Percentiles rank a stretch among this genome's conserved stretches.
These are phyloP conservation scores for Jaculus jaculus DNA, from an alignment of 2,113 vertebrate species.

Conservation along the genomic window DNA sequence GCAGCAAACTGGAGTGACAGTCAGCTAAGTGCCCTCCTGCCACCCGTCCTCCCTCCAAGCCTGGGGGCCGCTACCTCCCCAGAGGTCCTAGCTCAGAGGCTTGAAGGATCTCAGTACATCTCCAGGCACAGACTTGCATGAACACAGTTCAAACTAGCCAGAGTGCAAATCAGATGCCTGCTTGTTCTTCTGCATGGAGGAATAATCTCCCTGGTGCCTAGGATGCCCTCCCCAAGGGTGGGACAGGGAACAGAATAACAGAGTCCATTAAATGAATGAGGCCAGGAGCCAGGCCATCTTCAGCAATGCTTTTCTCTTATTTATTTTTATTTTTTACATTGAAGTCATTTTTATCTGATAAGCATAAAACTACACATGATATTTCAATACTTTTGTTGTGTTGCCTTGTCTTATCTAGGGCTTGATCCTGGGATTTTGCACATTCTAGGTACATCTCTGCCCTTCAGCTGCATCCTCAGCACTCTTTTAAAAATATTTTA, in stretches of 20 bases:
- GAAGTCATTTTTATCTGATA: not conserved
- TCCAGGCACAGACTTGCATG: not conserved
- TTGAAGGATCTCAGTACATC: not conserved
- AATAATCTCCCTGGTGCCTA: not conserved
- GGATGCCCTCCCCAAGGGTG: not conserved
- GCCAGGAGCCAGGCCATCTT: not conserved
- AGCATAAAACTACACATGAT: not conserved
- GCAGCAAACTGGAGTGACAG: not conserved
- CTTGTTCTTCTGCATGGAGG: not conserved
- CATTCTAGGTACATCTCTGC: not conserved
- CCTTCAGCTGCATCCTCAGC: too few species aligned
- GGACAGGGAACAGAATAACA: not conserved
- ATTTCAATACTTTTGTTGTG: too few species aligned
- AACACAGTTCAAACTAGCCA: not conserved
- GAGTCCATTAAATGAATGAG: not conserved
- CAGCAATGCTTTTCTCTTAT: not conserved
- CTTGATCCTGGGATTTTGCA: not conserved
- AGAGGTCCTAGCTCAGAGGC: not conserved
- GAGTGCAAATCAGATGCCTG: not conserved
- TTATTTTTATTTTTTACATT: not conserved
- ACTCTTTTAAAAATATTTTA: too few species aligned
- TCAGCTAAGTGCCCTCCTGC: not conserved
- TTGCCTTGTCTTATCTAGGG: not conserved
- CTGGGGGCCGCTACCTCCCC: not conserved
- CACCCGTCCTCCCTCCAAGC: not conserved